Base-by-base conservation (phyloP, 1,140 invertebrate species). In the Apis florea region DNA sequence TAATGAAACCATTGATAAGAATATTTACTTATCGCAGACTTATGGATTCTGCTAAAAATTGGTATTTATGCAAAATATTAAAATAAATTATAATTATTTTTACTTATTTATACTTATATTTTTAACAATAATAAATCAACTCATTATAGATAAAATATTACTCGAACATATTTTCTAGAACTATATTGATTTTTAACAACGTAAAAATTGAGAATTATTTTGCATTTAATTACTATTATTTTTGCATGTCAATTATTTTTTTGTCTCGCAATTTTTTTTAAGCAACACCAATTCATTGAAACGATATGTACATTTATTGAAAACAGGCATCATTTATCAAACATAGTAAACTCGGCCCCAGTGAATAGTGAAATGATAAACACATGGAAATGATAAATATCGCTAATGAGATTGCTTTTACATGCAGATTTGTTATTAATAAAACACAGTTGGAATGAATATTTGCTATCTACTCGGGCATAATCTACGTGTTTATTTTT, bases 361-460 rank as follows among this genome's bases (percentile, higher is more conserved):
- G 51, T 15, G 24, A 63, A 24, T 79, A 24, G 31, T 49, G 47
- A 17, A 79, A 71, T 13, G 12, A 17, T 49, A 24, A 69, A 3
- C 9, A 13, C 24, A 58, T 19, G 1, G 3, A 49, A 49, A 19
- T 21, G 47, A 79, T 71, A 61, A 70, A 58, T 79, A 40, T 61
- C 47, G 9, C n/a, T 51, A 19, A 24, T 17, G 17, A 58, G 63
- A 69, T 51, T 59, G 21, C 76, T 70, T 71, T 79, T 67, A 31
- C 19, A 59, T 70, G 76, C 40, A 70, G 13, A 70, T 59, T 26
- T 17, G n/a, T 51, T n/a, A 11, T 78, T 59, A 49, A 49, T 69
- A 49, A 58, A 78, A 69, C 64, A 24, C 19, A 67, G 58, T 15
- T 40, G 31, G 53, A 64, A 21, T 12, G 13, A 58, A 56, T 12